Evolutionary conservation across 2,888 invertebrate species (phyloP).

Genomic region (Flexamia atlantica): DNA sequence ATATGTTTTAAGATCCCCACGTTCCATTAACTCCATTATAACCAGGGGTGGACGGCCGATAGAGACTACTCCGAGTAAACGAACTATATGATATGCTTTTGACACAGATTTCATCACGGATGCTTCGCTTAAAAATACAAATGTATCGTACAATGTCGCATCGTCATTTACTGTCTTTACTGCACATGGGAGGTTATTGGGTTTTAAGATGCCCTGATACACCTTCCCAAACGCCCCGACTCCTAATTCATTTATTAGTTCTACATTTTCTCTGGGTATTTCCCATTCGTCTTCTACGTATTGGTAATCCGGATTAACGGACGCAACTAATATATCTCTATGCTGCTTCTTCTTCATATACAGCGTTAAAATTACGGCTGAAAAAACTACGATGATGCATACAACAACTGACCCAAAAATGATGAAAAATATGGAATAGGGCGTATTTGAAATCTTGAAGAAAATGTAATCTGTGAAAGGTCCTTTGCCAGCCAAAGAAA

Average conservation of each 20-base stretch:
- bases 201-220: slow-evolving; percentile 85
- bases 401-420: slow-evolving; percentile 68
- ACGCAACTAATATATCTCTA: slow-evolving; percentile 80
- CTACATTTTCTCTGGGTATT: slow-evolving; percentile 87
- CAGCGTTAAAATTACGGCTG: neutral
- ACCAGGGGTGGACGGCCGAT: slow-evolving; percentile 95
- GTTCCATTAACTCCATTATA: slow-evolving; percentile 98
- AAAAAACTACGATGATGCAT: slow-evolving; percentile 60
- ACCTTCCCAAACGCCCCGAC: slow-evolving; percentile 91
- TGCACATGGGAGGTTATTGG: slow-evolving; percentile 79
- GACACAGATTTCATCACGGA: slow-evolving; percentile 97
- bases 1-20: slow-evolving; percentile 95
- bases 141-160: slow-evolving; percentile 87
- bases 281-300: slow-evolving; percentile 92
- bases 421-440: slow-evolving; percentile 29
- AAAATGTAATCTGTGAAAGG: slow-evolving; percentile 71
- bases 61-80: slow-evolving; percentile 96
- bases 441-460: slow-evolving; percentile 65
- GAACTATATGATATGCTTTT: slow-evolving; percentile 89
- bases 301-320: slow-evolving; percentile 93
- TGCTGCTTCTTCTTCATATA: neutral
- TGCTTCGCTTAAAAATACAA: slow-evolving; percentile 96
- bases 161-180: slow-evolving; percentile 94
- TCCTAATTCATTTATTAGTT: slow-evolving; percentile 88
- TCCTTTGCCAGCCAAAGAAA: slow-evolving; percentile 87